Conservation (phyloP, 2,797 vertebrate species). For the Girardinus metallicus region DNA sequence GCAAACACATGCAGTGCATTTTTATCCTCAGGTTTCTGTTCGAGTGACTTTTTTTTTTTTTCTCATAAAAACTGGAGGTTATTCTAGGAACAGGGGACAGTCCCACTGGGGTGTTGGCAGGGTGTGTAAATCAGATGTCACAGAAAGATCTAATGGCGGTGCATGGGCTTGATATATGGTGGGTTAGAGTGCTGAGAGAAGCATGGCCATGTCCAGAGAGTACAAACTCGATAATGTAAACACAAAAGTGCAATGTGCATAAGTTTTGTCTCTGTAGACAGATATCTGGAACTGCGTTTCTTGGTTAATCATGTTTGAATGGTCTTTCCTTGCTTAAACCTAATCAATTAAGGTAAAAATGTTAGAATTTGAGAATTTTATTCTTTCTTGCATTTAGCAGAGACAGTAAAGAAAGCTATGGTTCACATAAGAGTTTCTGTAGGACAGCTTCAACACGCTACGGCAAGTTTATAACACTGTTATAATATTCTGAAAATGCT, state of each 20-base stretch:
- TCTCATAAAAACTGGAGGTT: conserved; percentile 55
- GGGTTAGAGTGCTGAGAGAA: conserved; percentile 60
- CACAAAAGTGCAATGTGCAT: conserved; percentile 20
- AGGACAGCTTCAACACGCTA: neutral
- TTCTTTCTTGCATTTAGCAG: neutral
- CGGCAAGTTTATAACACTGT: neutral
- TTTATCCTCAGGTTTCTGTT: conserved; percentile 54
- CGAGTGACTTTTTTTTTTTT: conserved; percentile 32
- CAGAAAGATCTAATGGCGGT: conserved; percentile 73
- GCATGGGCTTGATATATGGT: conserved; percentile 65
- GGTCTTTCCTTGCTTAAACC: neutral
- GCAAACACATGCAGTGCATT: conserved; percentile 32
- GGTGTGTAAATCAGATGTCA: conserved; percentile 76
- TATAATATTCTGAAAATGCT: neutral
- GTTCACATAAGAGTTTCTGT: neutral
- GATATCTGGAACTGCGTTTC: neutral
- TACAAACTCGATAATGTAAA: conserved; percentile 3
- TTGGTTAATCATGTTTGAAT: neutral
- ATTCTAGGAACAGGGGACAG: conserved; percentile 73
- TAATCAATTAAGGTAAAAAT: neutral
- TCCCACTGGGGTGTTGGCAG: conserved; percentile 67
- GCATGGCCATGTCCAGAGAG: conserved; percentile 35
- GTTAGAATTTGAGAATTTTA: neutral
- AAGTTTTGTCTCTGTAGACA: neutral
- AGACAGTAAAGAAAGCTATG: neutral